phyloP scores from a whole-genome alignment of 2,113 vertebrate species.

The Tursiops truncatus region DNA sequence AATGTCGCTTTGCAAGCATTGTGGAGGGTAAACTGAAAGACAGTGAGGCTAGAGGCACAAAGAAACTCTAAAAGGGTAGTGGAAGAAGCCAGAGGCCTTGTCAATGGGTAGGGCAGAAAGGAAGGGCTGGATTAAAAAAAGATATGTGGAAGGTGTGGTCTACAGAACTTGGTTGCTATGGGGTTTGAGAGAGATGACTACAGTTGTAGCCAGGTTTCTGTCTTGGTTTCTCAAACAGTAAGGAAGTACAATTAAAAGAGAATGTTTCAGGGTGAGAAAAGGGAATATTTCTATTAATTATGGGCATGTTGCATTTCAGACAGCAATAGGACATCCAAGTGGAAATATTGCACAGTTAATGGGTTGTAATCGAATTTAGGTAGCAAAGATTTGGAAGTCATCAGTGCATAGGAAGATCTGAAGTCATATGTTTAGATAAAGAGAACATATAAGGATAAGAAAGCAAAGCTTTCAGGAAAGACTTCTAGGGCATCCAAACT shows the following conservation, averaged over 20 bases:
- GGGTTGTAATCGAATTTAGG: background rate
- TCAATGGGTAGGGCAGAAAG: background rate
- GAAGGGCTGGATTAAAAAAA: background rate
- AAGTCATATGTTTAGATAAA: background rate
- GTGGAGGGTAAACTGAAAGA: background rate
- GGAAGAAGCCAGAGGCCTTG: background rate
- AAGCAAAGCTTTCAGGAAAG: background rate
- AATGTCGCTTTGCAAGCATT: background rate
- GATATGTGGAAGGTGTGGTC: rapidly evolving
- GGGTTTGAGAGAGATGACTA: background rate
- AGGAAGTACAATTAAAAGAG: background rate
- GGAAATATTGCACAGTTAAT: background rate
- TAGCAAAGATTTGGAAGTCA: too few species aligned
- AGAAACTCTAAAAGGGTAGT: background rate
- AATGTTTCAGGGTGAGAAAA: background rate
- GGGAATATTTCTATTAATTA: background rate
- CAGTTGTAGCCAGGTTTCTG: background rate
- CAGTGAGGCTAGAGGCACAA: background rate
- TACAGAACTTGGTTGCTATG: background rate
- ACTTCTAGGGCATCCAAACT: background rate
- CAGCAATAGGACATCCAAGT: background rate
- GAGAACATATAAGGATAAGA: background rate
- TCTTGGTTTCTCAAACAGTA: background rate
- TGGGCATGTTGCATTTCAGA: background rate
- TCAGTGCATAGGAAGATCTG: too few species aligned